Evolutionary conservation across 2,113 vertebrate genomes (phyloP), one percentile per base, ranked within the genome.

Genomic region (Rostratula benghalensis): DNA sequence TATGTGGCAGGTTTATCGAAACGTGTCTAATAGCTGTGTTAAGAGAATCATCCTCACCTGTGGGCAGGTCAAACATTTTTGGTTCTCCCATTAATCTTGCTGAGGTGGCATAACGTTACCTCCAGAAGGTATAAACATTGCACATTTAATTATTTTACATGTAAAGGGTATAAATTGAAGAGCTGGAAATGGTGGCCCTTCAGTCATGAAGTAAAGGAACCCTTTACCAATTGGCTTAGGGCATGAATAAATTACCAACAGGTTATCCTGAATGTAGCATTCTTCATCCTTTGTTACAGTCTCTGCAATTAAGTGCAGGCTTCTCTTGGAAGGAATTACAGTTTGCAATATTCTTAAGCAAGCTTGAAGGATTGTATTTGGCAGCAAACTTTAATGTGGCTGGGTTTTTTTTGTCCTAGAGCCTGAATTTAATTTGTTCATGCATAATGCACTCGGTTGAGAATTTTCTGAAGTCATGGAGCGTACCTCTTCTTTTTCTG

Each of bases 391-490:
- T 89, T 75, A 82, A 71, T 51, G n/a, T 69, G 84, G 56, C 27
- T 37, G 65, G 9, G 2, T 2, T 28, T 48, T 77, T 79, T 80
- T 39, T 67, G 30, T 85, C 68, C 80, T 86, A 41, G 77, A 96
- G 71, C 68, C 59, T 85, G 68, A 88, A 85, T 83, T 83, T 63
- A 91, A 57, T 93, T 91, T 94, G 45, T 69, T 67, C 56, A 59
- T 65, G 37, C 63, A 82, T 92, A 77, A 87, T 86, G 56, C 23
- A 35, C 31, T 94, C 31, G 41, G 45, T 4, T 82, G 64, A 89
- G 43, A 89, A 74, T 68, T 91, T 76, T 91, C 54, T 79, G 45
- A 74, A 53, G 33, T 75, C 75, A 14, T 67, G 45, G 77, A 69
- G 53, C 74, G 13, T 73, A 91, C 33, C 54, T 67, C 43, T 83